These are phyloP conservation scores for Iguana delicatissima DNA, from an alignment of 2,797 vertebrate species.

Conservation along the genomic window DNA sequence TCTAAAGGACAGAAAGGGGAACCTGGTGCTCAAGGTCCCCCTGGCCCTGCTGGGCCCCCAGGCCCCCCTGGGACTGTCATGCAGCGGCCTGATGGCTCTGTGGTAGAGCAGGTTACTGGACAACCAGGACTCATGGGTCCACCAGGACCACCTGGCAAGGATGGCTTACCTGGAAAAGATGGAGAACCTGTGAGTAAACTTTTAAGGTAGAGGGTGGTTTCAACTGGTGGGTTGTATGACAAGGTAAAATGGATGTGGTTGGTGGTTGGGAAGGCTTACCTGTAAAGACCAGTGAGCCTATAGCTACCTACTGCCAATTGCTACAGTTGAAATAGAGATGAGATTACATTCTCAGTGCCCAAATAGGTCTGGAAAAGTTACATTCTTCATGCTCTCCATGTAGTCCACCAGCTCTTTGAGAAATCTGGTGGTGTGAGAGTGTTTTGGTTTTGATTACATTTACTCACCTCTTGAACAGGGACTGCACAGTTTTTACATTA, in stretches of 20 bases:
- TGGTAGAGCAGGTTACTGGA: conserved; percentile 77
- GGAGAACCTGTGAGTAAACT: conserved; percentile 88
- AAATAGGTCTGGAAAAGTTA: not conserved
- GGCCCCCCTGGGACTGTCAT: conserved; percentile 69
- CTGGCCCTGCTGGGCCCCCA: conserved; percentile 80
- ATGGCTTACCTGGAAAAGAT: conserved; percentile 83
- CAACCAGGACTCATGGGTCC: conserved; percentile 81
- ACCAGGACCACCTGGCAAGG: conserved; percentile 78
- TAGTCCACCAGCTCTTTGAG: not conserved
- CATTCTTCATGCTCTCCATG: not conserved
- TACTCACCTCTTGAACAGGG: not conserved
- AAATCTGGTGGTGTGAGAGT: not conserved
- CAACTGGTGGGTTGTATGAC: not conserved
- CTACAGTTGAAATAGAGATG: not conserved
- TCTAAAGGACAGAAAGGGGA: conserved; percentile 88
- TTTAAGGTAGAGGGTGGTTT: not conserved
- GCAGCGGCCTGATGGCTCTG: conserved; percentile 64
- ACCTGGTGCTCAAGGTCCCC: conserved; percentile 77
- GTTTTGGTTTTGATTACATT: not conserved
- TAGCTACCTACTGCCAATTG: not conserved
- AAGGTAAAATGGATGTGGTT: not conserved
- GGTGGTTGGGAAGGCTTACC: not conserved
- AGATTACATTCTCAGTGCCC: not conserved
- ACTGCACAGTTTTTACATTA: not conserved
- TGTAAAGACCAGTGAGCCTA: not conserved